Evolutionary conservation across 2,113 vertebrate species (phyloP).

Genomic region (Tilapia sparmanii): DNA sequence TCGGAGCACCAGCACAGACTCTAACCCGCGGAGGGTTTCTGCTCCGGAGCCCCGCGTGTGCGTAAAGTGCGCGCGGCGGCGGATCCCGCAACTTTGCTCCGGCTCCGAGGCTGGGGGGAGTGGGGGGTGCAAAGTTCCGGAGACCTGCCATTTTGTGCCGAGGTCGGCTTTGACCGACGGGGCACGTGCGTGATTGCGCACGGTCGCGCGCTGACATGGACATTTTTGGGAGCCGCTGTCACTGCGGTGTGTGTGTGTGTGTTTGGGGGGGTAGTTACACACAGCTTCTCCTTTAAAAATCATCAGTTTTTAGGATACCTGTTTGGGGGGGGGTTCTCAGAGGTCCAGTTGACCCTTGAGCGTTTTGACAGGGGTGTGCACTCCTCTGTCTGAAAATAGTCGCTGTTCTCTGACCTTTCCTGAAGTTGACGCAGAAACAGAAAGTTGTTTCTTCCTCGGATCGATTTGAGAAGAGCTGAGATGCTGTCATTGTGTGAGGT

Average conservation of each 20-base stretch:
- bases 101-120: background rate
- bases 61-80: background rate
- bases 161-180: background rate
- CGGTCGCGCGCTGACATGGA: background rate
- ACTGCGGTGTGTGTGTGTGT: background rate
- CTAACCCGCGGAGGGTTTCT: background rate
- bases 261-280: background rate
- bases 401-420: slow-evolving; percentile 42
- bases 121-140: background rate
- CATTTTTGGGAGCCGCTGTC: background rate
- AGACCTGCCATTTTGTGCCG: background rate
- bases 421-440: slow-evolving; percentile 49
- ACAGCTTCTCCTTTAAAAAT: background rate
- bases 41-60: background rate
- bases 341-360: slow-evolving; percentile 49
- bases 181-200: background rate
- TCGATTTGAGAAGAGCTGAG: slow-evolving; percentile 57
- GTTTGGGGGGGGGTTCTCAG: slow-evolving; percentile 17
- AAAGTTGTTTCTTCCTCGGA: slow-evolving; percentile 55
- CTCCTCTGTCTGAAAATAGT: slow-evolving; percentile 34
- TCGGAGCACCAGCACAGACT: background rate
- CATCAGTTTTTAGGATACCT: background rate
- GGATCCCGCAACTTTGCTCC: background rate
- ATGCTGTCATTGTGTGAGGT: slow-evolving; percentile 71
- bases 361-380: slow-evolving; percentile 43